Percentiles rank a stretch among this genome's conserved stretches.
phyloP scores from a whole-genome alignment of 2,797 vertebrate genomes.

The Neopelma chrysocephalum region DNA sequence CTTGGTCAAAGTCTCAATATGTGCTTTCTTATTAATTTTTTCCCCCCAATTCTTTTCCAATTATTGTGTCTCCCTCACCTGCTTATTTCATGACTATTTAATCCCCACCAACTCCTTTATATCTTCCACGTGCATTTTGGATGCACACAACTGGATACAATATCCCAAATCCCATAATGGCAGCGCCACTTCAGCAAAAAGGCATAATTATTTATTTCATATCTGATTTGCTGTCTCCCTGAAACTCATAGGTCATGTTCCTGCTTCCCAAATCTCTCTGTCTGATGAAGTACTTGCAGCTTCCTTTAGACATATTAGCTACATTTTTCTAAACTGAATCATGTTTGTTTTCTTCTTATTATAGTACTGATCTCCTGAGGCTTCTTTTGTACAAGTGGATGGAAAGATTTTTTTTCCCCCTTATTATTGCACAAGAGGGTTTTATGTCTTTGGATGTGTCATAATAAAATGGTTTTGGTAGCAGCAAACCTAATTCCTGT shows the following conservation, averaged over 20 bases:
- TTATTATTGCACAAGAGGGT: conserved; percentile 61
- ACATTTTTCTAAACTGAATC: conserved; percentile 61
- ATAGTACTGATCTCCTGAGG: conserved; percentile 34
- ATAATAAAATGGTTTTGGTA: conserved; percentile 58
- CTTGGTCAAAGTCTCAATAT: background rate
- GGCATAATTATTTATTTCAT: background rate
- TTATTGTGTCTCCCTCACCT: background rate
- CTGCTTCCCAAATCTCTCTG: background rate
- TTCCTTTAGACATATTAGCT: conserved; percentile 41
- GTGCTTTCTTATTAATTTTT: background rate
- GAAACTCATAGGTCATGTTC: background rate
- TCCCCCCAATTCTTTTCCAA: background rate
- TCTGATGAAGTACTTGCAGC: conserved; percentile 18
- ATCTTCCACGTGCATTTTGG: background rate
- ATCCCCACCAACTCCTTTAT: background rate
- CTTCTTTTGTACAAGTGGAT: conserved; percentile 40
- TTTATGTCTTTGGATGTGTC: conserved; percentile 50
- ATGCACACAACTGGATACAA: background rate
- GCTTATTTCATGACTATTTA: background rate
- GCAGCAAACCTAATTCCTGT: conserved; percentile 54
- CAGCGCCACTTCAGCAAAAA: background rate
- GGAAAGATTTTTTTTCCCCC: conserved; percentile 46
- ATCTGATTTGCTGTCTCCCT: background rate
- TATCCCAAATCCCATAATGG: background rate
- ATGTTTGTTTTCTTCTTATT: conserved; percentile 62